These are phyloP conservation scores for Phortica magna DNA, from an alignment of 2,888 invertebrate species.

Conservation along the genomic window DNA sequence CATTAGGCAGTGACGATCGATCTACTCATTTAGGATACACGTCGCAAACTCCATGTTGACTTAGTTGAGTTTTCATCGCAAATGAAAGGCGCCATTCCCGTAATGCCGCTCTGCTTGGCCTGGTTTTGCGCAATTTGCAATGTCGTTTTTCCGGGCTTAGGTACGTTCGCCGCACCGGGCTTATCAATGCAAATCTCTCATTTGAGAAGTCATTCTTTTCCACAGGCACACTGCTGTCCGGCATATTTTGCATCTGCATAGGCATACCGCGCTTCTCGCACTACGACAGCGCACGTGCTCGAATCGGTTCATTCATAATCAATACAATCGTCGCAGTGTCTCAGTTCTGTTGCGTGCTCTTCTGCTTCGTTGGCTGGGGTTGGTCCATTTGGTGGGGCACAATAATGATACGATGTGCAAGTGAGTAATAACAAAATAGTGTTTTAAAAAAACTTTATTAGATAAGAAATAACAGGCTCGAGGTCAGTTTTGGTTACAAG, in stretches of 20 bases:
- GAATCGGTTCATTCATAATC: slow-evolving; percentile 90
- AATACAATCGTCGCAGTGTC: slow-evolving; percentile 91
- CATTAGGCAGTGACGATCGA: slow-evolving; percentile 55
- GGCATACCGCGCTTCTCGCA: slow-evolving; percentile 93
- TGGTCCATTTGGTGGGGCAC: slow-evolving; percentile 99
- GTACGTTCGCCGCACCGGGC: slow-evolving; percentile 77
- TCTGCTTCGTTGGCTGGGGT: slow-evolving; percentile 97
- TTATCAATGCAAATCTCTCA: neutral
- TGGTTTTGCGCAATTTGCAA: slow-evolving; percentile 93
- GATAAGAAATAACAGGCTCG: too few relatives aligned
- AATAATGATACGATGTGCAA: slow-evolving; percentile 91
- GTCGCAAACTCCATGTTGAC: slow-evolving; percentile 86
- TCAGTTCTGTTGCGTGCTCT: slow-evolving; percentile 95
- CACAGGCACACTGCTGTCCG: slow-evolving; percentile 93
- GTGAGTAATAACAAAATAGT: slow-evolving; percentile 82
- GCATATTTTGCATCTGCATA: slow-evolving; percentile 91
- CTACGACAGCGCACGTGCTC: slow-evolving; percentile 86
- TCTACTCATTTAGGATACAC: slow-evolving; percentile 81
- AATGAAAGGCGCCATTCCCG: slow-evolving; percentile 95
- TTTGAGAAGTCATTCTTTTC: neutral
- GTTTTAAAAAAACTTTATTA: too few relatives aligned
- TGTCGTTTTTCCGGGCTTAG: slow-evolving; percentile 87
- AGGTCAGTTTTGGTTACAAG: too few relatives aligned
- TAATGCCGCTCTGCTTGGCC: slow-evolving; percentile 90
- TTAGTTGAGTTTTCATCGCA: slow-evolving; percentile 90